A percentile compares a stretch with the other conserved stretches of the same genome.
phyloP scores from a whole-genome alignment of 2,888 invertebrate genomes.

The Ecliptopera silaceata region DNA sequence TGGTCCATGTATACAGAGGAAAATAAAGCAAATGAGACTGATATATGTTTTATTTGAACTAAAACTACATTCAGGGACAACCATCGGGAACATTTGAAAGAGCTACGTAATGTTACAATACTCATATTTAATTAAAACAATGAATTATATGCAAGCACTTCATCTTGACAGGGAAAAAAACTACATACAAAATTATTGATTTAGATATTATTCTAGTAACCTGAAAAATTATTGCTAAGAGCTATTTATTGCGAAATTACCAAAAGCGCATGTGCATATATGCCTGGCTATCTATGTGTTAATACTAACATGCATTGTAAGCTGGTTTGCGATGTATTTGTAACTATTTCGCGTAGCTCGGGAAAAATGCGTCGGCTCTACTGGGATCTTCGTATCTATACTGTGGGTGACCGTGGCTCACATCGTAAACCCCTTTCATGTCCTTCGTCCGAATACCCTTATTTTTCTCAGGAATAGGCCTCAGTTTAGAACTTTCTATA shows the following conservation, averaged over 20 bases:
- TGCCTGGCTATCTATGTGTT: not conserved
- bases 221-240: not conserved
- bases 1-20: conserved; percentile 47
- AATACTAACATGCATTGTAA: conserved; percentile 34
- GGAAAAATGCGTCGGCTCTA: conserved; percentile 55
- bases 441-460: conserved; percentile 44
- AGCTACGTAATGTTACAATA: conserved; percentile 10
- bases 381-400: conserved; percentile 55
- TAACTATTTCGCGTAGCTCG: conserved; percentile 51
- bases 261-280: not conserved
- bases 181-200: not conserved
- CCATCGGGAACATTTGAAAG: not conserved
- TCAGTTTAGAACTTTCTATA: conserved; percentile 49
- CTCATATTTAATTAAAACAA: conserved; percentile 1
- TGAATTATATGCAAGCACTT: not conserved
- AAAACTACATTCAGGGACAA: conserved; percentile 20
- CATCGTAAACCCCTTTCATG: conserved; percentile 45
- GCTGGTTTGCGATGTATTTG: not conserved
- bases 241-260: not conserved
- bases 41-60: conserved; percentile 50
- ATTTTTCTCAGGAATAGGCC: conserved; percentile 36
- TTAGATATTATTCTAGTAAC: not conserved
- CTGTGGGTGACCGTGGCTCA: conserved; percentile 41
- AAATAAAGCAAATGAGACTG: conserved; percentile 76
- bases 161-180: not conserved